Conservation (phyloP, 2,113 vertebrate genomes). For the Puma concolor region DNA sequence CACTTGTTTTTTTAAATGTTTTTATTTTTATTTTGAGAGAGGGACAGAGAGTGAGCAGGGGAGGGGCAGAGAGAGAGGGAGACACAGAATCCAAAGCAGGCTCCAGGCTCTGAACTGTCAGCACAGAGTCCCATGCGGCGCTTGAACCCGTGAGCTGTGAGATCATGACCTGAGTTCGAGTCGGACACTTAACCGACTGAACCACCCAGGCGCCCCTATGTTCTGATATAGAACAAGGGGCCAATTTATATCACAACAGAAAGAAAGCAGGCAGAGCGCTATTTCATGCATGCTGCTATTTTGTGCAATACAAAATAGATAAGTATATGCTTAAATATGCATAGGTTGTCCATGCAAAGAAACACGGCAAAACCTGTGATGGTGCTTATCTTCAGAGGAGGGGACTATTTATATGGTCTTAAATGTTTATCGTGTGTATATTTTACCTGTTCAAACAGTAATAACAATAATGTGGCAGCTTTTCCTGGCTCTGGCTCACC, state of each 20-base stretch:
- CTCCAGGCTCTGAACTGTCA: too few species aligned
- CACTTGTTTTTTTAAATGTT: neutral
- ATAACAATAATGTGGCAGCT: neutral
- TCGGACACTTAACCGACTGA: too few species aligned
- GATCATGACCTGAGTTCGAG: too few species aligned
- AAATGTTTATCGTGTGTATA: neutral
- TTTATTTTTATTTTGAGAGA: too few species aligned
- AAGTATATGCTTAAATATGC: neutral
- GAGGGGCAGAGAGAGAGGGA: too few species aligned
- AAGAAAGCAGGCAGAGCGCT: neutral
- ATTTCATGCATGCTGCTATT: neutral
- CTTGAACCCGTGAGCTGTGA: too few species aligned
- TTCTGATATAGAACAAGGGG: neutral
- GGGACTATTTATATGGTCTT: neutral
- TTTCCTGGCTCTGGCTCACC: neutral
- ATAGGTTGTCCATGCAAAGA: neutral
- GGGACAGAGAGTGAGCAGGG: too few species aligned
- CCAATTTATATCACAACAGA: neutral
- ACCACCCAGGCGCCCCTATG: neutral
- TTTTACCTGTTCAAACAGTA: neutral
- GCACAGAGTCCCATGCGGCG: too few species aligned
- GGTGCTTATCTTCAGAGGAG: neutral
- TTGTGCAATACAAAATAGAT: neutral
- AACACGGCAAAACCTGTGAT: neutral
- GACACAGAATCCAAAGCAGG: too few species aligned